Percentiles rank a stretch among this genome's conserved stretches.
Evolutionary conservation across 2,113 vertebrate genomes (phyloP).

Genomic region (Tupaia chinensis): DNA sequence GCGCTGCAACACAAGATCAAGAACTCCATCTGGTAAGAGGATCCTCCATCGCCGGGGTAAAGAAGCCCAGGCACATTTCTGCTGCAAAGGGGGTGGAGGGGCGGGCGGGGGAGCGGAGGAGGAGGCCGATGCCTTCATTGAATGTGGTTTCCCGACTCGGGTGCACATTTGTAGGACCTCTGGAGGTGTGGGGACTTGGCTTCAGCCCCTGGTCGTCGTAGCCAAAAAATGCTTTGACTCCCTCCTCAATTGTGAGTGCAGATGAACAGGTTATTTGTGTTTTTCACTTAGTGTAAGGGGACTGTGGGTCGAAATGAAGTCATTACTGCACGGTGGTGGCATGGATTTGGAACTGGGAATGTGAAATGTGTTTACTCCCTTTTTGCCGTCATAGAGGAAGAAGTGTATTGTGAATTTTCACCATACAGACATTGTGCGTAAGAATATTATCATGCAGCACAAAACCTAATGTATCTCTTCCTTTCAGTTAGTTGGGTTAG

Average conservation of each 20-base stretch:
- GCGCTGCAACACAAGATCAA: conserved; percentile 96
- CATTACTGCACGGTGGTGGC: conserved; percentile 14
- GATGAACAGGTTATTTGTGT: conserved; percentile 55
- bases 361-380: conserved; percentile 73
- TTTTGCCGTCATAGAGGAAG: conserved; percentile 74
- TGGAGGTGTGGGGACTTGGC: conserved; percentile 27
- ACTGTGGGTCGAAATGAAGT: conserved; percentile 58
- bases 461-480: conserved; percentile 70
- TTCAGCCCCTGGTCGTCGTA: not conserved
- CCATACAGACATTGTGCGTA: conserved; percentile 65
- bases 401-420: conserved; percentile 71
- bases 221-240: not conserved
- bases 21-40: conserved; percentile 96
- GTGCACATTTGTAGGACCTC: conserved; percentile 12
- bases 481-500: conserved; percentile 66
- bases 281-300: not conserved
- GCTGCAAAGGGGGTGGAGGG: conserved; percentile 63
- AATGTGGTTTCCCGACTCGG: conserved; percentile 39
- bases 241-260: not conserved
- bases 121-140: conserved; percentile 42
- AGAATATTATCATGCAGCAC: conserved; percentile 70
- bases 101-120: not conserved
- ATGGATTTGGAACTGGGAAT: conserved; percentile 26
- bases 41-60: conserved; percentile 65
- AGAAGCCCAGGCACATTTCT: conserved; percentile 67